Percentiles rank a stretch among this genome's conserved stretches.
phyloP scores from a whole-genome alignment of 1,140 invertebrate genomes.

The Zaprionus lachaisei region DNA sequence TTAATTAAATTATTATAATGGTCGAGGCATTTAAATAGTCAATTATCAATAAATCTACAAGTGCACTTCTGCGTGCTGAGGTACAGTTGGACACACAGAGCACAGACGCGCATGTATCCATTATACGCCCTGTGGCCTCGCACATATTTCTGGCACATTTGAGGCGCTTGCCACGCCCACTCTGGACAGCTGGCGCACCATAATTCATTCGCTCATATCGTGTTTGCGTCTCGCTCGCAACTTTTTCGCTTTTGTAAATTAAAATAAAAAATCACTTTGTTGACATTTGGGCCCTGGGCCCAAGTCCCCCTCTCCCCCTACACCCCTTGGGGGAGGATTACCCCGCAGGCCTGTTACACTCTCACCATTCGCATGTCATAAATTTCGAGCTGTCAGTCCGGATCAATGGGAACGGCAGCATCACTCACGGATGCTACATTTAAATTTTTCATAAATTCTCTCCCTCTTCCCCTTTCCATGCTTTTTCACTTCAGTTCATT shows the following conservation, averaged over 20 bases:
- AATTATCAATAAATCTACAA: conserved; percentile 47
- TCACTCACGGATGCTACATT: conserved; percentile 20
- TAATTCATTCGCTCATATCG: conserved; percentile 66
- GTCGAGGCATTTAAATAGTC: conserved; percentile 59
- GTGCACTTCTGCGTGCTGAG: background rate
- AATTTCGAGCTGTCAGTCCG: conserved; percentile 35
- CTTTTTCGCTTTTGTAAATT: conserved; percentile 54
- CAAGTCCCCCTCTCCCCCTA: background rate
- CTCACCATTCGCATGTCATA: conserved; percentile 29
- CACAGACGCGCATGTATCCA: conserved; percentile 4
- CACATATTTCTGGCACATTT: conserved; percentile 36
- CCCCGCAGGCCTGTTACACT: conserved; percentile 20
- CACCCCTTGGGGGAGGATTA: background rate
- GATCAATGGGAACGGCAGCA: conserved; percentile 14
- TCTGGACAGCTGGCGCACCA: conserved; percentile 59
- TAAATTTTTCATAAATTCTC: conserved; percentile 20
- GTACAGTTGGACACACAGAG: background rate
- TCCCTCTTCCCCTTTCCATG: background rate
- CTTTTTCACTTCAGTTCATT: background rate
- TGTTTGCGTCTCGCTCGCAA: conserved; percentile 42
- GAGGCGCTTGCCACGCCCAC: conserved; percentile 47
- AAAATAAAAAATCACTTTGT: conserved; percentile 77
- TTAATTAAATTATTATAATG: conserved; percentile 59
- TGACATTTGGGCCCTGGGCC: conserved; percentile 55
- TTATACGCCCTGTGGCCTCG: conserved; percentile 24